Percentiles rank a stretch among this genome's conserved stretches.
phyloP scores from a whole-genome alignment of 2,888 invertebrate genomes.

The Hecatera dysodea region DNA sequence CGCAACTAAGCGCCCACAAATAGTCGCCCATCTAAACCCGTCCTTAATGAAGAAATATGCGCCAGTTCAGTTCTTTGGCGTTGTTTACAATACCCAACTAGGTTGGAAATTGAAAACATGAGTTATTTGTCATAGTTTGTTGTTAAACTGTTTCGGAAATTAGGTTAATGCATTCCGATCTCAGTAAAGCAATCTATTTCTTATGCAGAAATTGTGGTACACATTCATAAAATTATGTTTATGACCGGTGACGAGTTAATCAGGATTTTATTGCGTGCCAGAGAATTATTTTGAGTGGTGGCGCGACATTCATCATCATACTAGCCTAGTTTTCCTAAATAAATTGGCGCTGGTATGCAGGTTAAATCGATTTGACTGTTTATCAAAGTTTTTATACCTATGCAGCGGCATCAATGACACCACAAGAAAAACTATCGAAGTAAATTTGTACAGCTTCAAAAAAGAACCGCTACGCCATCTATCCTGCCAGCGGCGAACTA shows the following conservation, averaged over 20 bases:
- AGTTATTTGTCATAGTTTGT: conserved; percentile 50
- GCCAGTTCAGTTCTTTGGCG: conserved; percentile 21
- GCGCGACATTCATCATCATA: conserved; percentile 3
- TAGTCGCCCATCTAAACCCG: conserved; percentile 4
- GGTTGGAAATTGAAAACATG: conserved; percentile 40
- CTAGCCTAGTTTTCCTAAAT: conserved; percentile 5
- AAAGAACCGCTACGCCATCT: too few species aligned
- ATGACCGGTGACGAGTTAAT: conserved; percentile 40
- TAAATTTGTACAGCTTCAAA: too few species aligned
- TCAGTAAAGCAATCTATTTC: conserved; percentile 30
- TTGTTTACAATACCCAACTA: conserved; percentile 44
- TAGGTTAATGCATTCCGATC: conserved; percentile 48
- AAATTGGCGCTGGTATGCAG: background rate
- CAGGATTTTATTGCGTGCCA: conserved; percentile 11
- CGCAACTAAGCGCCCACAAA: background rate
- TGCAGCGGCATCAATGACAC: too few species aligned
- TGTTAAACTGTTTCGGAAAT: conserved; percentile 39
- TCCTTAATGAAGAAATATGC: conserved; percentile 38
- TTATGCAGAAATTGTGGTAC: conserved; percentile 1
- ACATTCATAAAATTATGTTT: conserved; percentile 30
- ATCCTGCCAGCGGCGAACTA: too few species aligned
- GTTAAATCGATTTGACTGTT: background rate
- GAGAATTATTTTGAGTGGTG: conserved; percentile 29
- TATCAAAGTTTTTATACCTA: background rate
- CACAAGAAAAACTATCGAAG: too few species aligned